Evolutionary conservation across 2,797 vertebrate species (phyloP), one percentile per base, ranked within the genome.

Genomic region (Sebastes oblongus): DNA sequence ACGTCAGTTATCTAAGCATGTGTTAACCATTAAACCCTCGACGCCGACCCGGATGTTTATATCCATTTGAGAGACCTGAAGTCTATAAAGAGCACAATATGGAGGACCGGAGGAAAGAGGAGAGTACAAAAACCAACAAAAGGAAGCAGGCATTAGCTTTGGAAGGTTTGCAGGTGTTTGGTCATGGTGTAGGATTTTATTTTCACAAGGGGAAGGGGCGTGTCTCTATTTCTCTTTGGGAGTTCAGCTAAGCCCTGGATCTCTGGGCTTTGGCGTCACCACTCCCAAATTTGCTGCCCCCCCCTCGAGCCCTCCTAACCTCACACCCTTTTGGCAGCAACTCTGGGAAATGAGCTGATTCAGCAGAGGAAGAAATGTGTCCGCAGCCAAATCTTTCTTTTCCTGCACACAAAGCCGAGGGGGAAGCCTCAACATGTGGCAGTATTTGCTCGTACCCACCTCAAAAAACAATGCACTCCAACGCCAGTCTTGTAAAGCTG

Each of bases 291-390:
- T 75, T 85, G 71, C 85, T 78, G 75, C 67, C 34, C 72, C 66
- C 81, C 70, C 67, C 81, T 50, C 39, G 52, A 82, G 64, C 83
- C 82, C 80, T 60, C 39, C 81, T 78, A 78, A 86, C 75, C 88
- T 84, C 83, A 84, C 72, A 80, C 73, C 75, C 85, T 86, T 72
- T 82, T 92, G 91, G 87, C 91, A 88, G 77, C 55, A 56, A 36
- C 70, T 76, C 62, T 5, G 78, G 67, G 68, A 88, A 90, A 87
- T 82, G 72, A 89, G 88, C 89, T 85, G 88, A 93, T 83, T 93
- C 91, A 89, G 91, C 86, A 83, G 55, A 71, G 72, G 78, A 75
- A 78, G 85, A 90, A 83, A 80, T 25, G 66, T 34, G 66, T 84
- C 75, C 27, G 24, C 29, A 64, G 80, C 79, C 83, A 84, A 92